Evolutionary conservation across 2,888 invertebrate species (phyloP).

Genomic region (Tenthredo mesomela): DNA sequence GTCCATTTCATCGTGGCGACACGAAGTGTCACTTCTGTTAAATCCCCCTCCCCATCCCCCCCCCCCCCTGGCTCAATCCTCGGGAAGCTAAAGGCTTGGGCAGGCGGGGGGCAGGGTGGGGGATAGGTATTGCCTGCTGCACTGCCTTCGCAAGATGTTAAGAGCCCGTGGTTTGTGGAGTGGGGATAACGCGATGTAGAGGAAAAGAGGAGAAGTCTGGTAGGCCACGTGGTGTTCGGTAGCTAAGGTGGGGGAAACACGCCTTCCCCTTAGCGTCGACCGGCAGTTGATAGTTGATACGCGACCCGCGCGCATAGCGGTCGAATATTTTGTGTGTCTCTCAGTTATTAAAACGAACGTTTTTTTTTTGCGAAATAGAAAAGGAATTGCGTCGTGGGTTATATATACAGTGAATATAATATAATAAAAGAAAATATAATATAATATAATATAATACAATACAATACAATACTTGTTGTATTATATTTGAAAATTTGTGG

Average conservation of each 20-base stretch:
- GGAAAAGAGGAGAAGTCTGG: slow-evolving; percentile 51
- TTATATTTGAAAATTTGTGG: neutral
- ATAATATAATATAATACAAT: neutral
- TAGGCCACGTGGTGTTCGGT: slow-evolving; percentile 51
- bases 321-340: slow-evolving; percentile 12
- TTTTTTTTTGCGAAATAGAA: neutral
- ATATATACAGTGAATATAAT: neutral
- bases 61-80: neutral
- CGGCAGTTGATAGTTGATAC: slow-evolving; percentile 65
- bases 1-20: slow-evolving; percentile 27
- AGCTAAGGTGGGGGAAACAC: slow-evolving; percentile 47
- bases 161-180: slow-evolving; percentile 52
- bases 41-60: neutral
- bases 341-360: neutral
- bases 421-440: neutral
- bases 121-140: slow-evolving; percentile 1
- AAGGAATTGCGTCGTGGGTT: neutral
- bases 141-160: slow-evolving; percentile 19
- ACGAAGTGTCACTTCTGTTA: slow-evolving; percentile 19
- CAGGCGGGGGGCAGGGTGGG: neutral
- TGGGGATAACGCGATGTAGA: slow-evolving; percentile 23
- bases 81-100: neutral
- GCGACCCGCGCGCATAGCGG: slow-evolving; percentile 67
- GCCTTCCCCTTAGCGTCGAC: slow-evolving; percentile 54
- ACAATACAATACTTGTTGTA: neutral